These are phyloP conservation scores for Lysandra coridon DNA, from an alignment of 2,888 invertebrate genomes.

Conservation along the genomic window DNA sequence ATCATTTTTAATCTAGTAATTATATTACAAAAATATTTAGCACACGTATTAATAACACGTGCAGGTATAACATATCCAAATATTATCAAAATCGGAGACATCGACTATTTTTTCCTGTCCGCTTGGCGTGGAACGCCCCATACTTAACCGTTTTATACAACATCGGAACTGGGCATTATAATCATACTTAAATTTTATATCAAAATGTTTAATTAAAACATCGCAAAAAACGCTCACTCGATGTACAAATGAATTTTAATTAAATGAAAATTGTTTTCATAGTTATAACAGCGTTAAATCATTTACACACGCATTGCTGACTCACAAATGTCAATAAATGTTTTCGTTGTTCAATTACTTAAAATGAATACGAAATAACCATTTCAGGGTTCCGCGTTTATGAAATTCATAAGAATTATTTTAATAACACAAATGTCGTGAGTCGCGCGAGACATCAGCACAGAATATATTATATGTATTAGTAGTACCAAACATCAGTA, in stretches of 20 bases:
- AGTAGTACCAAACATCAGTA: too few relatives aligned
- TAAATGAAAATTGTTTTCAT: conserved; percentile 27
- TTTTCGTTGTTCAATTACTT: conserved; percentile 16
- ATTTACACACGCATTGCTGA: conserved; percentile 24
- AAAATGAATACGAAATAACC: conserved; percentile 7
- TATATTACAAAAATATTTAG: too few relatives aligned
- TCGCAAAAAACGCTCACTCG: neutral
- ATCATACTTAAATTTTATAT: neutral
- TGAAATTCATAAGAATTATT: neutral
- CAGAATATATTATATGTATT: too few relatives aligned
- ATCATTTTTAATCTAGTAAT: too few relatives aligned
- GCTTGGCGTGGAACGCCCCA: too few relatives aligned
- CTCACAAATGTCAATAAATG: conserved; percentile 29
- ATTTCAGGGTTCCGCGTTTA: neutral
- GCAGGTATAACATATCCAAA: too few relatives aligned
- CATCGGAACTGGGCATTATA: neutral
- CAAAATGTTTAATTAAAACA: neutral
- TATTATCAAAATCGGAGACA: too few relatives aligned
- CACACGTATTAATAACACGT: too few relatives aligned
- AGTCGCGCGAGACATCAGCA: too few relatives aligned
- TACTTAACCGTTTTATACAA: too few relatives aligned
- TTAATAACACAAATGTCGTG: too few relatives aligned
- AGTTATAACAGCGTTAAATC: conserved; percentile 5
- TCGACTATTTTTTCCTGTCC: too few relatives aligned
- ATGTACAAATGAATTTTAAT: conserved; percentile 11